Base-by-base conservation (phyloP, 2,113 vertebrate genomes). In the Mesembrinibis cayennensis region DNA sequence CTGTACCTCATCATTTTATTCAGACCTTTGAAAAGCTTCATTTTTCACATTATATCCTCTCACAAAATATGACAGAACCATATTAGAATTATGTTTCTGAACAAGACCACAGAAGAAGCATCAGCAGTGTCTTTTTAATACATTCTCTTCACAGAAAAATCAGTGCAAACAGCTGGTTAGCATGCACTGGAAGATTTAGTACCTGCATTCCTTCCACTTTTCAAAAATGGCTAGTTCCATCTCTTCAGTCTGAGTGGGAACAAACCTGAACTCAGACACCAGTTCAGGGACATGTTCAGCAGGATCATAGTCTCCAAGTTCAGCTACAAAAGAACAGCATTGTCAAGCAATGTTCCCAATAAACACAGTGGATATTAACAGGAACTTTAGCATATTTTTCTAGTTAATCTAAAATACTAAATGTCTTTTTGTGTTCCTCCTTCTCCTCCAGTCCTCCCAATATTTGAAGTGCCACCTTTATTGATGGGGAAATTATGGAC, bases 151-250 rank as follows among this genome's bases (percentile, higher is more conserved):
- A 76, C 27, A 91, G 69, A 72, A 89, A 82, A 66, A 72, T 29
- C 25, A 56, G 17, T 29, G 56, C 40, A 22, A 91, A 59, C 10
- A 45, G 42, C 8, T 50, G 55, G 42, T 58, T 23, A 83, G 40
- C 21, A 21, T 15, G 9, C 40, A 58, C 49, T 50, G 44, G 6
- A 71, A 82, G 47, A 49, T 78, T 17, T 26, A 79, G 72, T 97
- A 99, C 99, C 99, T 99, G 99, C 98, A 99, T 87, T 99, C 99
- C 83, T 99, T 99, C 99, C 99, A 99, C 55, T 98, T 97, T 45
- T 99, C 99, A 97, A 98, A 99, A 93, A 99, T 98, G 17, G 99
- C 98, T 12, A 99, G 92, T 95, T 99, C 99, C 98, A 99, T 98
- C 17, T 99, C 98, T 94, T 99, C 99, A 3, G 99, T 99, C 98